Evolutionary conservation across 1,140 invertebrate genomes (phyloP).

Genomic region (Papilio glaucus): DNA sequence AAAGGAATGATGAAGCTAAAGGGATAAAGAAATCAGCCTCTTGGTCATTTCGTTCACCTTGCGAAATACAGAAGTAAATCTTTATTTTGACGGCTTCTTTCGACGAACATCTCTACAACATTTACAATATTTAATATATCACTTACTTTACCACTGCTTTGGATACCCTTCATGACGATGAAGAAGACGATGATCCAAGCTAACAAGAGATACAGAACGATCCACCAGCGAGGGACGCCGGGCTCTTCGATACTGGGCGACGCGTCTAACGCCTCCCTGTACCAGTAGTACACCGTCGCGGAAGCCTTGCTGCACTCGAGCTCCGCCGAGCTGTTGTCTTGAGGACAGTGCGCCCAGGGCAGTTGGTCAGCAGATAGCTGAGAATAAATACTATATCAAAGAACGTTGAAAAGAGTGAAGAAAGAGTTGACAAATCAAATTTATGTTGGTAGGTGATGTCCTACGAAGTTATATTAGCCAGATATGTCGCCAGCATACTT

Average conservation of each 20-base stretch:
- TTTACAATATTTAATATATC: slow-evolving; percentile 5
- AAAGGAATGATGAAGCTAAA: no score
- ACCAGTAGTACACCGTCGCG: slow-evolving; percentile 96
- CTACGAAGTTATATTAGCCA: no score
- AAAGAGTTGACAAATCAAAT: no score
- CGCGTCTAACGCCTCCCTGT: slow-evolving; percentile 92
- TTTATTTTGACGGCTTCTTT: no score
- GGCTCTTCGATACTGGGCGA: slow-evolving; percentile 92
- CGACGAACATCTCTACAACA: no score
- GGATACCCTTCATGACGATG: slow-evolving; percentile 99
- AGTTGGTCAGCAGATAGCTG: slow-evolving; percentile 87
- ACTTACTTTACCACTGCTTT: slow-evolving; percentile 96
- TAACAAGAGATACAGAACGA: slow-evolving; percentile 94
- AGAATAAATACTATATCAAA: no score
- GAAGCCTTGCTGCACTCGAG: slow-evolving; percentile 92
- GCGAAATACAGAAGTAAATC: no score
- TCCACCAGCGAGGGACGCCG: slow-evolving; percentile 96
- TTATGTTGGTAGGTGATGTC: no score
- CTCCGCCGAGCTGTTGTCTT: slow-evolving; percentile 88
- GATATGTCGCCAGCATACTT: no score
- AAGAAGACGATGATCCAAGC: slow-evolving; percentile 98
- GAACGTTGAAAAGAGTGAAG: no score
- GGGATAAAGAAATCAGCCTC: no score
- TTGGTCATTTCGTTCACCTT: no score
- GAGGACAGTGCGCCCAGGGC: slow-evolving; percentile 93